A percentile compares a stretch with the other conserved stretches of the same genome.
Evolutionary conservation across 1,140 invertebrate genomes (phyloP).

Genomic region (Rhizoglyphus robini): DNA sequence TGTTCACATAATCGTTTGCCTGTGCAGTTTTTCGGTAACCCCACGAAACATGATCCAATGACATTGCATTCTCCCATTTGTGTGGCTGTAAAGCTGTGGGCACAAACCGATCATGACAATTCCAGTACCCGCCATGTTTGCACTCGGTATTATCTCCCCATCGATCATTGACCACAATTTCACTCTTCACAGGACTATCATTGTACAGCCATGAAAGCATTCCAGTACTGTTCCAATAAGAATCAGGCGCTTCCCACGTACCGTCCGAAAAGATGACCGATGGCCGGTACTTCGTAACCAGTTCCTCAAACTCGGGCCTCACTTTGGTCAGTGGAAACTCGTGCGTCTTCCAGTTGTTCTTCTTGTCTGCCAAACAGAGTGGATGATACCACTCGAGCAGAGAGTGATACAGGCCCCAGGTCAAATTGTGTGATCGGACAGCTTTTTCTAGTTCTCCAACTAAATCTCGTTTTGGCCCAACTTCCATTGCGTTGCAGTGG

Average conservation of each 20-base stretch:
- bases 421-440: slow-evolving; percentile 33
- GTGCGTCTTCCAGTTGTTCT: slow-evolving; percentile 27
- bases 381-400: slow-evolving; percentile 36
- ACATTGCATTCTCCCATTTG: slow-evolving; percentile 83
- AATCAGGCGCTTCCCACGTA: slow-evolving; percentile 62
- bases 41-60: slow-evolving; percentile 78
- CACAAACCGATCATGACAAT: slow-evolving; percentile 40
- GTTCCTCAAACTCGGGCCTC: slow-evolving; percentile 38
- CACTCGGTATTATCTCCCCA: slow-evolving; percentile 40
- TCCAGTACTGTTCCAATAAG: slow-evolving; percentile 51
- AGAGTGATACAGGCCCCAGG: slow-evolving; percentile 39
- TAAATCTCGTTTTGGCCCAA: slow-evolving; percentile 68
- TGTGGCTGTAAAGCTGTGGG: slow-evolving; percentile 40
- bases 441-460: slow-evolving; percentile 41
- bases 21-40: slow-evolving; percentile 65
- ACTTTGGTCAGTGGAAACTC: slow-evolving; percentile 28
- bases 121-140: slow-evolving; percentile 43
- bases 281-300: slow-evolving; percentile 60
- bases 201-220: slow-evolving; percentile 62
- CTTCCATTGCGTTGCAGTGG: slow-evolving; percentile 75
- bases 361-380: slow-evolving; percentile 28
- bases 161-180: slow-evolving; percentile 42
- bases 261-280: slow-evolving; percentile 69
- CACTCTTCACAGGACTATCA: slow-evolving; percentile 43
- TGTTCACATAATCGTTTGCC: slow-evolving; percentile 56